Evolutionary conservation across 1,140 invertebrate species (phyloP), one percentile per base, ranked within the genome.

Genomic region (Heliconius himera): DNA sequence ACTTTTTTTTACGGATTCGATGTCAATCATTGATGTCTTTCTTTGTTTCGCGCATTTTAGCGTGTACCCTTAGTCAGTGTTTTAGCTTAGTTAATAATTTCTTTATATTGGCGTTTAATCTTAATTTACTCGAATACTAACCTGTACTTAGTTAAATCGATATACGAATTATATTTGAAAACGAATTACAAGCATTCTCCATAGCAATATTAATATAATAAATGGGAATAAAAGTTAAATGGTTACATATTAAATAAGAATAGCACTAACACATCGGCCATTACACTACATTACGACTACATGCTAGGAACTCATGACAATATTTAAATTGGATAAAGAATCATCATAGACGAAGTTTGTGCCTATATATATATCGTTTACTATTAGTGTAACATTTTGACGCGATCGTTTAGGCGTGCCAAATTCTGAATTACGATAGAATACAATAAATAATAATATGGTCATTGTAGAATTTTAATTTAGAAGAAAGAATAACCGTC

Each of bases 1-100:
- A 82, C 80, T 85, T 85, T 84, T 81, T 78, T 81, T 78, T 81
- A 83, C 36, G 71, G 20, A 83, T 74, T 76, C 81, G 85, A 70
- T 81, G 84, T 88, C 82, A 74, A 80, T 83, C 81, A 66, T 29
- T 5, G 60, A 22, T 11, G 66, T 73, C 46, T 74, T 79, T 77
- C 22, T 76, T 77, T 73, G 71, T 71, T 77, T 73, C 38, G 60
- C 60, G 60, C 60, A 66, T 66, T 49, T 41, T 73, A 49, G 72
- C 72, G 72, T 49, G 72, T 26, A 26, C 70, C 41, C 11, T 71
- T 60, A 41, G 26, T 77, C 51, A 41, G 18, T 29, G 16, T 56
- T 73, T 78, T n/a, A 49, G 60, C 33, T 60, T 60, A 22, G 60
- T 78, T 60, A 36, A 22, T 22, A 73, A 60, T 46, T 41, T 41